Evolutionary conservation across 2,797 vertebrate genomes (phyloP), one percentile per base, ranked within the genome.

Genomic region (Poecilia velifera): DNA sequence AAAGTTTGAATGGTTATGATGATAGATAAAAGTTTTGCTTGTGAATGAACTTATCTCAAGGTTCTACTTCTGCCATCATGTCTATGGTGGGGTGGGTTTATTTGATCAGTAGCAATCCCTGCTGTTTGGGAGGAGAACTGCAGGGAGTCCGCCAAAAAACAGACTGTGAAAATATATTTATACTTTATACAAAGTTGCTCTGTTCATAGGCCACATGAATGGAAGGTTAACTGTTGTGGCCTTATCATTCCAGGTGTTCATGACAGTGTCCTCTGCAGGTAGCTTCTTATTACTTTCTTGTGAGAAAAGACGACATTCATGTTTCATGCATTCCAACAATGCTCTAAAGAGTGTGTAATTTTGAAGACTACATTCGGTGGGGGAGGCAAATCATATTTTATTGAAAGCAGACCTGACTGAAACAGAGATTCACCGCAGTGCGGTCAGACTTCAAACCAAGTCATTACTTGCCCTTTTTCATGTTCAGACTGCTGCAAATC

Each of bases 391-490:
- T 96, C 93, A 93, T 93, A 91, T 95, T 96, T 96, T 95, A 96
- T 96, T 96, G 87, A 84, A 96, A 96, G 94, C 96, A 96, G 96
- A 95, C 95, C 92, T 91, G 91, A 92, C 92, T 95, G 91, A 92
- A 95, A 95, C 87, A 51, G 91, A 93, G 95, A 96, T 96, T 94
- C 94, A 96, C 96, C 95, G 62, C 95, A 95, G 84, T 96, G 96
- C 91, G 96, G 96, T 95, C 89, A 87, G 92, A 94, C 94, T 95
- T 95, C 93, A 95, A 93, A 94, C 94, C 91, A 78, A 93, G 94
- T 95, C 88, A 91, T 95, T 96, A 93, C 85, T 95, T 90, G 91
- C 76, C 90, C 89, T 95, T 95, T 96, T 95, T 96, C 91, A 96
- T 95, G 93, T 96, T 93, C 88, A 92, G 92, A 90, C 92, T 93